Percentiles rank a stretch among this genome's conserved stretches.
Conservation (phyloP, 1,140 invertebrate species). For the Zaprionus camerounensis region DNA sequence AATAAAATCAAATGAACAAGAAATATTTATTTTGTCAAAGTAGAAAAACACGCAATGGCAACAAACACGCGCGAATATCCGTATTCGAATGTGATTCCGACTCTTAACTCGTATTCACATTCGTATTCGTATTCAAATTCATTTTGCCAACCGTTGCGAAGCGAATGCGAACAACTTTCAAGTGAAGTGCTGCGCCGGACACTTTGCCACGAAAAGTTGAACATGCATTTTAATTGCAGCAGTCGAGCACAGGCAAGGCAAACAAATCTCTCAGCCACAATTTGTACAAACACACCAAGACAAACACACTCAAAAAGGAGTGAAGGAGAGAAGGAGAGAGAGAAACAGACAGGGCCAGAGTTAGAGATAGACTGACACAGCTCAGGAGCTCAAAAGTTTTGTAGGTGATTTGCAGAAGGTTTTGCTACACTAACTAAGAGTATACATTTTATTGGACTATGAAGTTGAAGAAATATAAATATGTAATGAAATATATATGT, state of each 20-base stretch:
- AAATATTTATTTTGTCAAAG: slow-evolving; percentile 77
- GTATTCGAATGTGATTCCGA: slow-evolving; percentile 6
- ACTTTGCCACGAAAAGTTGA: slow-evolving; percentile 75
- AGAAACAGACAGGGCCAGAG: background rate
- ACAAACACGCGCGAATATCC: slow-evolving; percentile 8
- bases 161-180: slow-evolving; percentile 61
- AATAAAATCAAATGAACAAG: slow-evolving; percentile 81
- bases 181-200: slow-evolving; percentile 53
- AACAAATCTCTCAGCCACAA: slow-evolving; percentile 63
- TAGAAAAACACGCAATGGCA: slow-evolving; percentile 60
- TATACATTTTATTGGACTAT: background rate
- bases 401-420: slow-evolving; percentile 5
- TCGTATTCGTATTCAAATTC: slow-evolving; percentile 2
- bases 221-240: slow-evolving; percentile 79
- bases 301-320: slow-evolving; percentile 37
- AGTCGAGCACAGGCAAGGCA: slow-evolving; percentile 44
- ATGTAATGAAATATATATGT: slow-evolving; percentile 1
- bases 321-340: background rate
- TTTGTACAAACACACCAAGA: slow-evolving; percentile 61
- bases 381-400: background rate
- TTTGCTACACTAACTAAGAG: slow-evolving; percentile 18
- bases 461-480: background rate
- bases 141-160: slow-evolving; percentile 10
- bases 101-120: background rate
- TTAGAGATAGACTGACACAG: background rate